phyloP scores from a whole-genome alignment of 2,113 vertebrate genomes.

The Thamnaconus septentrionalis region DNA sequence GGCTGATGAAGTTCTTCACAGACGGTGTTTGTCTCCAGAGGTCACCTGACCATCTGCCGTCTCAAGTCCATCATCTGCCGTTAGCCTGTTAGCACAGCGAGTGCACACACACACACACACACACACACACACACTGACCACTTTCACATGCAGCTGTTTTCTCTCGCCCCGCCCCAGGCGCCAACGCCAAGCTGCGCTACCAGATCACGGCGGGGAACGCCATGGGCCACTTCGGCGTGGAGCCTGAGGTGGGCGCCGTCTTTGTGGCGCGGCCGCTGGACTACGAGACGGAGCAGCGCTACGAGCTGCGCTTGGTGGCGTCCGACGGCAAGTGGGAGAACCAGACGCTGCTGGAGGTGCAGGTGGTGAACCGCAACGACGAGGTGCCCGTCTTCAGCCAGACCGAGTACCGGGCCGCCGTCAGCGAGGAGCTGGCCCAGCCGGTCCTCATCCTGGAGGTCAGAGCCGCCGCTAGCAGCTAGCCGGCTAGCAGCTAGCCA shows the following conservation, averaged over 20 bases:
- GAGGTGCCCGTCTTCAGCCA: constrained; percentile 86
- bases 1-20: too few relatives aligned
- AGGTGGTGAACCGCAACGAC: constrained; percentile 84
- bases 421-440: constrained; percentile 81
- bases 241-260: constrained; percentile 83
- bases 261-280: constrained; percentile 84
- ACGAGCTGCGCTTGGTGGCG: constrained; percentile 82
- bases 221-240: constrained; percentile 86
- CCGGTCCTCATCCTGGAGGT: constrained; percentile 83
- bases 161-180: constrained; percentile 67
- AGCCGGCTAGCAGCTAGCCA: too few relatives aligned
- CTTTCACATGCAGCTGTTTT: constrained; percentile 30
- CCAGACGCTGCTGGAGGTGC: constrained; percentile 80
- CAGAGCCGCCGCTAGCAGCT: constrained; percentile 8
- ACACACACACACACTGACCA: constrained; percentile 20
- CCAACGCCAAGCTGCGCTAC: constrained; percentile 86
- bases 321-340: constrained; percentile 93
- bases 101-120: constrained; percentile 16
- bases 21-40: too few relatives aligned
- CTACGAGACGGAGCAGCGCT: constrained; percentile 82
- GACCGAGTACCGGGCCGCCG: constrained; percentile 78
- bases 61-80: too few relatives aligned
- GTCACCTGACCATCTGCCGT: too few relatives aligned
- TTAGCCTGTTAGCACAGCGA: too few relatives aligned
- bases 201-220: constrained; percentile 85